Evolutionary conservation across 2,113 vertebrate genomes (phyloP).

Genomic region (Promerops cafer): DNA sequence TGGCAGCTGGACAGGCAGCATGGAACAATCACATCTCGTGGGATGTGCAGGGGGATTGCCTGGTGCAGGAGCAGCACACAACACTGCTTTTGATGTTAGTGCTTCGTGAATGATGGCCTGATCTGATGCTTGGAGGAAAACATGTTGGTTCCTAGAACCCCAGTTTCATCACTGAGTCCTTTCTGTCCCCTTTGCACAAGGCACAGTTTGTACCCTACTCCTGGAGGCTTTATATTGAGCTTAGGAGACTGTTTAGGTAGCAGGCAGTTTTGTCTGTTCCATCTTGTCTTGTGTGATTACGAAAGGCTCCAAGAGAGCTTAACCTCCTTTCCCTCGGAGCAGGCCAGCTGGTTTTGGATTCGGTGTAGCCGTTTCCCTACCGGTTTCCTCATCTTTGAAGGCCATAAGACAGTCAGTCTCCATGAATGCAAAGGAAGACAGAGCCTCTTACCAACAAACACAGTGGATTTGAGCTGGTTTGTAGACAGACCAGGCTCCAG

Average conservation of each 20-base stretch:
- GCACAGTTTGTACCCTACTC: background rate
- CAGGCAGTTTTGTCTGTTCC: background rate
- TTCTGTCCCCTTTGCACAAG: background rate
- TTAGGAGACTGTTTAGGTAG: background rate
- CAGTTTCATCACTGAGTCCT: background rate
- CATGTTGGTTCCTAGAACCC: background rate
- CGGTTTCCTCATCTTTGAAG: background rate
- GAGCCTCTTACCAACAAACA: background rate
- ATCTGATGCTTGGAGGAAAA: background rate
- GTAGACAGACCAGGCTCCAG: background rate
- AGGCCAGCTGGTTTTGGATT: background rate
- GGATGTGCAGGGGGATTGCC: background rate
- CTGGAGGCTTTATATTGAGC: background rate
- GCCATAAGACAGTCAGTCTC: background rate
- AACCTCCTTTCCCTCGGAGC: background rate
- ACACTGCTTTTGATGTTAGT: background rate
- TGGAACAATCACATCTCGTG: rapidly evolving
- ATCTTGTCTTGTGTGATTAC: background rate
- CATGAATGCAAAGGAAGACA: background rate
- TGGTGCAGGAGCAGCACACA: background rate
- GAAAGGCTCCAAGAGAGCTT: background rate
- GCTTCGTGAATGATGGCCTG: background rate
- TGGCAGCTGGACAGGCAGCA: background rate
- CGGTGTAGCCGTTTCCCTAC: background rate
- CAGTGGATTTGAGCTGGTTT: background rate